These are phyloP conservation scores for Sebastolobus alascanus DNA, from an alignment of 2,797 vertebrate genomes.

Conservation along the genomic window DNA sequence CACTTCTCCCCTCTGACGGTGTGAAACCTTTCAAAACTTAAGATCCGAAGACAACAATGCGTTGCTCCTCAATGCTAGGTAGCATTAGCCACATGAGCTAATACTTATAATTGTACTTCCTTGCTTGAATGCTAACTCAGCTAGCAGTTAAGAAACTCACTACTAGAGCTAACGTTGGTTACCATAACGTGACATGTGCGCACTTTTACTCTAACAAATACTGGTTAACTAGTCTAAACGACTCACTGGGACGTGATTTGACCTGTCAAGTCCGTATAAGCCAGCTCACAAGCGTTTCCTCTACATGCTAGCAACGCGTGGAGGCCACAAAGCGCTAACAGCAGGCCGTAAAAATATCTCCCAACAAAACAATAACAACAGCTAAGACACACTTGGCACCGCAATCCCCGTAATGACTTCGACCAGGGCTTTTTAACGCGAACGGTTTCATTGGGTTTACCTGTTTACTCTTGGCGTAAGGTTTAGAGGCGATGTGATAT, in stretches of 20 bases:
- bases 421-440: not conserved
- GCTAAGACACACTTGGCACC: slow-evolving; percentile 30
- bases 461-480: slow-evolving; percentile 89
- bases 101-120: slow-evolving; percentile 62
- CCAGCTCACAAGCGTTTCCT: slow-evolving; percentile 62
- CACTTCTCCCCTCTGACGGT: not conserved
- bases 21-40: slow-evolving; percentile 37
- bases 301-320: slow-evolving; percentile 80
- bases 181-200: not conserved
- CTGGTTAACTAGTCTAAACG: not conserved
- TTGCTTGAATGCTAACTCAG: slow-evolving; percentile 51
- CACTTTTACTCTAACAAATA: not conserved
- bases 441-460: slow-evolving; percentile 68
- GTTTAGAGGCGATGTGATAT: slow-evolving; percentile 88
- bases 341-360: slow-evolving; percentile 85
- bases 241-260: slow-evolving; percentile 13
- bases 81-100: slow-evolving; percentile 59
- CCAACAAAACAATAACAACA: slow-evolving; percentile 82
- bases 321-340: slow-evolving; percentile 82
- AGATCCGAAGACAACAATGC: slow-evolving; percentile 77
- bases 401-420: not conserved
- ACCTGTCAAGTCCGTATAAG: slow-evolving; percentile 65
- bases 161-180: fast-evolving
- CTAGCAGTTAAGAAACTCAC: slow-evolving; percentile 21
- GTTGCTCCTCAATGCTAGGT: slow-evolving; percentile 56